Evolutionary conservation across 2,797 vertebrate genomes (phyloP), one percentile per base, ranked within the genome.

Genomic region (Rhinophrynus dorsalis): DNA sequence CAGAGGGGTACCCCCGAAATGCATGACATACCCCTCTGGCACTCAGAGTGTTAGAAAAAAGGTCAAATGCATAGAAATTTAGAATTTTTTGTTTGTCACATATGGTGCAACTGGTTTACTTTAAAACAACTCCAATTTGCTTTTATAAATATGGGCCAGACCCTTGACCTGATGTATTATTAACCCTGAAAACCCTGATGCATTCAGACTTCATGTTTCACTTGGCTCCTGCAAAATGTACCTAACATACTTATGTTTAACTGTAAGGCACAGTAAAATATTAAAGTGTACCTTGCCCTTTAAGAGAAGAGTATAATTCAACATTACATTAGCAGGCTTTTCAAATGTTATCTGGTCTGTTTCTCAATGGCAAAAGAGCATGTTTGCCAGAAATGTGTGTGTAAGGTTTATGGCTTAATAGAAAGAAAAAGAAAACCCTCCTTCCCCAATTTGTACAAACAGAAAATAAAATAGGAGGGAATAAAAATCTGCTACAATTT

Each of bases 241-340:
- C 32, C 47, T 50, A 20, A 21, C 42, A 65, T 51, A 35, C 62
- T 65, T 21, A 65, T 65, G 60, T 40, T 65, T 65, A 52, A 52
- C 47, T 24, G 33, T 13, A 63, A 35, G 20, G 18, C 30, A 50
- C 33, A 48, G 47, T 65, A 30, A 65, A 20, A 8, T 21, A 65
- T 65, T 54, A 40, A 12, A 42, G 1, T 52, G 62, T 15, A 65
- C 48, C 35, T 65, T 65, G 62, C 23, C 21, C 62, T 52, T 52
- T 52, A 54, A 65, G 18, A 9, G 21, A 24, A 35, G 37, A 27
- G 13, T 38, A 52, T 2, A 51, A 8, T 2, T 5, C 15, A 18
- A 45, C 10, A 15, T 40, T 15, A 40, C 2, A 1, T n/a, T n/a
- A n/a, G n/a, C n/a, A n/a, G n/a, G n/a, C n/a, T n/a, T n/a, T 40